Evolutionary conservation across 2,888 invertebrate genomes (phyloP).

Genomic region (Venustoraphidia nigricollis): DNA sequence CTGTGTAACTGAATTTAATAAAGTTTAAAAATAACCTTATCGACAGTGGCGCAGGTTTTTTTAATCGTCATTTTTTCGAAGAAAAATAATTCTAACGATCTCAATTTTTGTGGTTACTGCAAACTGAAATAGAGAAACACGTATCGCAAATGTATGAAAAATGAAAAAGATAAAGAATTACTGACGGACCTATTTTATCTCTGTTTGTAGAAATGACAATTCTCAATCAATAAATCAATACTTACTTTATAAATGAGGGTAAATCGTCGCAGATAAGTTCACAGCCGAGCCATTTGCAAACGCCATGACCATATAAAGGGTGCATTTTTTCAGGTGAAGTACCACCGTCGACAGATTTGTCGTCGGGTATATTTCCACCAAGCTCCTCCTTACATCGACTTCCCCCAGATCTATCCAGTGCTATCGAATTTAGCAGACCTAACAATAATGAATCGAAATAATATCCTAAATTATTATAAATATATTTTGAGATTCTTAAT

Average conservation of each 20-base stretch:
- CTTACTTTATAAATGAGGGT: conserved; percentile 83
- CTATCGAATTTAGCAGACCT: conserved; percentile 32
- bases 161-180: too few species aligned
- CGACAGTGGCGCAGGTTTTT: too few species aligned
- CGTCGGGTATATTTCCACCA: conserved; percentile 25
- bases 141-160: too few species aligned
- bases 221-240: conserved; percentile 13
- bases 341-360: conserved; percentile 30
- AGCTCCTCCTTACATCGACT: conserved; percentile 16
- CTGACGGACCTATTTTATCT: too few species aligned
- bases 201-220: too few species aligned
- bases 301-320: conserved; percentile 80
- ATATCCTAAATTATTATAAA: not conserved
- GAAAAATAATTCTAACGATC: too few species aligned
- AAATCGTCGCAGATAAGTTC: conserved; percentile 87
- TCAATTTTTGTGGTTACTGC: too few species aligned
- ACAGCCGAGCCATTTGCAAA: conserved; percentile 98
- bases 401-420: conserved; percentile 18
- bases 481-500: too few species aligned
- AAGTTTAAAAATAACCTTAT: too few species aligned
- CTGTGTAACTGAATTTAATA: too few species aligned
- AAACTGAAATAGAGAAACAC: too few species aligned
- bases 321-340: conserved; percentile 35
- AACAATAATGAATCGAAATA: conserved; percentile 15
- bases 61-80: too few species aligned